Evolutionary conservation across 2,797 vertebrate species (phyloP).

Genomic region (Odontamblyopus lacepedii): DNA sequence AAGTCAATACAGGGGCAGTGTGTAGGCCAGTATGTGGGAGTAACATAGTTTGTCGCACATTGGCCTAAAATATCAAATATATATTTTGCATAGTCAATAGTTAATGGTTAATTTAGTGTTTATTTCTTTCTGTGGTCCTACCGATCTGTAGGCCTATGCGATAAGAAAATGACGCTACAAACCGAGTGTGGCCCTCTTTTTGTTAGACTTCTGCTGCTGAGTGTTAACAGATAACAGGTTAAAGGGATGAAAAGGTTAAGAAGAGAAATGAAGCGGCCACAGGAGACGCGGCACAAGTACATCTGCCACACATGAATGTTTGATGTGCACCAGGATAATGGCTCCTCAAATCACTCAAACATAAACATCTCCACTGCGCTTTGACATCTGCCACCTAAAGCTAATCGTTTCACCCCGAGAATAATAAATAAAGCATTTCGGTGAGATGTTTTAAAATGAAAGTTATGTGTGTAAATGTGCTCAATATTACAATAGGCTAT

Average conservation of each 20-base stretch:
- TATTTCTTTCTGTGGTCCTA: no score
- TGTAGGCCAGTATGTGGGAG: no score
- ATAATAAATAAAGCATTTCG: constrained; percentile 60
- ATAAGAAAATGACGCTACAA: neutral
- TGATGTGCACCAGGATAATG: constrained; percentile 90
- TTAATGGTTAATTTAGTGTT: no score
- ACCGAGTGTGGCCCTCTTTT: neutral
- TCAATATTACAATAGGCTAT: neutral
- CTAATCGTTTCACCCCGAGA: constrained; percentile 83
- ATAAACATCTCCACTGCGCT: constrained; percentile 91
- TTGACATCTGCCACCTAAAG: constrained; percentile 88
- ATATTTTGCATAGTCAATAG: no score
- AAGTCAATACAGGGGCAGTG: no score
- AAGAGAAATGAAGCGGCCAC: constrained; percentile 68
- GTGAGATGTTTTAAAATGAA: constrained; percentile 24
- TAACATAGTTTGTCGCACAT: no score
- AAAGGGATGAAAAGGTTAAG: constrained; percentile 51
- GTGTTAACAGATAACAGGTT: constrained; percentile 40
- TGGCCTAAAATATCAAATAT: no score
- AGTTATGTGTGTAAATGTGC: constrained; percentile 16
- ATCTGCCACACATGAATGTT: constrained; percentile 97
- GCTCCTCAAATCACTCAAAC: constrained; percentile 85
- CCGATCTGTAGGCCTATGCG: neutral
- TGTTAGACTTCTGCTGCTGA: constrained; percentile 9
- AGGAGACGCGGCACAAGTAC: constrained; percentile 73